phyloP scores from a whole-genome alignment of 2,888 invertebrate species.

The Cheilosia urbana region DNA sequence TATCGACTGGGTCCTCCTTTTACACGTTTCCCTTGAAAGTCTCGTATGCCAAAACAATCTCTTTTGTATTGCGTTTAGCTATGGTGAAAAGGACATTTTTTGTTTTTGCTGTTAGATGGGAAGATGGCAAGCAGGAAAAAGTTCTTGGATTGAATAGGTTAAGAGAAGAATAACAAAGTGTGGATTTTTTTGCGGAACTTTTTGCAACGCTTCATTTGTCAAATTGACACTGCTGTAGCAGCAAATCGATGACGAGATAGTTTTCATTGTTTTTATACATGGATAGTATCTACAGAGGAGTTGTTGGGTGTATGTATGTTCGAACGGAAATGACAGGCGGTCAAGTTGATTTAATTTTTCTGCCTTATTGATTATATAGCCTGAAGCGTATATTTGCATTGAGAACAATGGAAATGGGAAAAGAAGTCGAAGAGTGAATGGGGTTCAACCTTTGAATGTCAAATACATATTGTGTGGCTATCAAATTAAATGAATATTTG shows the following conservation, averaged over 20 bases:
- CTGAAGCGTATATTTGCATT: background rate
- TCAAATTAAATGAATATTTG: too few relatives aligned
- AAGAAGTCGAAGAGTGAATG: background rate
- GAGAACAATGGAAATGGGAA: background rate
- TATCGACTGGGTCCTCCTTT: background rate
- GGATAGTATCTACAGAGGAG: background rate
- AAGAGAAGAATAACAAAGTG: conserved; percentile 29
- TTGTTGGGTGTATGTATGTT: background rate
- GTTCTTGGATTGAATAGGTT: conserved; percentile 27
- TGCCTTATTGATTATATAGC: background rate
- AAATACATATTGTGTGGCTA: background rate
- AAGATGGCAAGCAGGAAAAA: conserved; percentile 1
- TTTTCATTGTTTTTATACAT: conserved; percentile 14
- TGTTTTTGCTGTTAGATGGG: background rate
- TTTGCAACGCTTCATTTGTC: conserved; percentile 42
- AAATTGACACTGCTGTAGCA: conserved; percentile 28
- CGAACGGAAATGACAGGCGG: conserved; percentile 1
- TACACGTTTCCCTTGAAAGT: background rate
- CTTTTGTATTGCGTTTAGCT: conserved; percentile 11
- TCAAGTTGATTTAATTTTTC: conserved; percentile 5
- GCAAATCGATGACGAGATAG: conserved; percentile 20
- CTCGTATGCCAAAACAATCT: conserved; percentile 14
- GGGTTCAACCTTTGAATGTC: background rate
- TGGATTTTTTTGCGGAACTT: conserved; percentile 30
- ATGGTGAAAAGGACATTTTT: conserved; percentile 3